A percentile compares a stretch with the other conserved stretches of the same genome.
Evolutionary conservation across 1,140 invertebrate species (phyloP).

Genomic region (Lamellibrachia luymesi): DNA sequence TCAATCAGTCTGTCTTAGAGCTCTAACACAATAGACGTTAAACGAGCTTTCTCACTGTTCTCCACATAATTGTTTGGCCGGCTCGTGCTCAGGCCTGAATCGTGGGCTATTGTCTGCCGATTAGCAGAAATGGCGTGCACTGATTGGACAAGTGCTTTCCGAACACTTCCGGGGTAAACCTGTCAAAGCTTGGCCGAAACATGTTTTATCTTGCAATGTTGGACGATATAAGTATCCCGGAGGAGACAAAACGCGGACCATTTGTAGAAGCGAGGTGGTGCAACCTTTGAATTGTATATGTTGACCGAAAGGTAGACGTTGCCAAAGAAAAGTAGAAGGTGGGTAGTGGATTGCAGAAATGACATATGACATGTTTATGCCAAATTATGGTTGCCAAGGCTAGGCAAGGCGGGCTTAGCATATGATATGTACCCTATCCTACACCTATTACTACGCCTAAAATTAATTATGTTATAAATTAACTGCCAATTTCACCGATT

Average conservation of each 20-base stretch:
- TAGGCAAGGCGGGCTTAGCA: not conserved
- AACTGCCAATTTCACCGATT: not conserved
- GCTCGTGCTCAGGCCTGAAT: not conserved
- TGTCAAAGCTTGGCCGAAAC: not conserved
- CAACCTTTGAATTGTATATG: not conserved
- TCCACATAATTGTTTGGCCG: not conserved
- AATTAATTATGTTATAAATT: not conserved
- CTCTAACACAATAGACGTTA: not conserved
- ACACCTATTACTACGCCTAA: not conserved
- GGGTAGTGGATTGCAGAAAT: not conserved
- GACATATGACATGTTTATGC: not conserved
- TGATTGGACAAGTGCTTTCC: not conserved
- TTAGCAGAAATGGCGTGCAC: not conserved
- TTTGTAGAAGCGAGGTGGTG: not conserved
- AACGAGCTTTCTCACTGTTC: not conserved
- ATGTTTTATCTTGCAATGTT: slow-evolving; percentile 1
- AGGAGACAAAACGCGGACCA: not conserved
- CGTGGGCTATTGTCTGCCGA: not conserved
- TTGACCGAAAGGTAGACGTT: not conserved
- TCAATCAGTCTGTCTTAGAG: not conserved
- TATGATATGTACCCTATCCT: not conserved
- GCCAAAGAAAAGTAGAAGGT: not conserved
- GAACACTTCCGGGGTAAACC: not conserved
- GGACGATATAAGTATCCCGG: not conserved
- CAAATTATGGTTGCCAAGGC: not conserved